Conservation (phyloP, 2,888 invertebrate genomes). For the Drosophila emarginata region DNA sequence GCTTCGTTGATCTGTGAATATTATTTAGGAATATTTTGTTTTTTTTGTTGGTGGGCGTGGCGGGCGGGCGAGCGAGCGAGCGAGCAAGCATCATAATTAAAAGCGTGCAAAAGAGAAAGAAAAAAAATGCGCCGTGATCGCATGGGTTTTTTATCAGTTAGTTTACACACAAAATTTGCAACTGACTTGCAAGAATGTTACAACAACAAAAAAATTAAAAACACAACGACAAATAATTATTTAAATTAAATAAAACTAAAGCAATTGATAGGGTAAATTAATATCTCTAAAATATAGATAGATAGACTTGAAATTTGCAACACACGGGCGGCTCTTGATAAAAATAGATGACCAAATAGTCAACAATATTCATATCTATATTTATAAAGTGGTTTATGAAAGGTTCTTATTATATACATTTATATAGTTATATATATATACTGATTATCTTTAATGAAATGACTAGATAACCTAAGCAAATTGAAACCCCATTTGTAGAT, state of each 20-base stretch:
- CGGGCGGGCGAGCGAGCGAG: conserved; percentile 44
- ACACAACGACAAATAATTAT: conserved; percentile 29
- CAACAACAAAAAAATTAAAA: conserved; percentile 20
- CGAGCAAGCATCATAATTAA: conserved; percentile 41
- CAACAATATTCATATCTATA: not conserved
- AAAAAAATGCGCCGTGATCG: conserved; percentile 57
- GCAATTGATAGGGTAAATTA: conserved; percentile 12
- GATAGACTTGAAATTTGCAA: not conserved
- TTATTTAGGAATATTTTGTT: conserved; percentile 15
- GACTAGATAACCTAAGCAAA: conserved; percentile 8
- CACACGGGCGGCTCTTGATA: not conserved
- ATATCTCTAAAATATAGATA: not conserved
- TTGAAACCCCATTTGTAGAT: not conserved
- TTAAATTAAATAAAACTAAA: conserved; percentile 22
- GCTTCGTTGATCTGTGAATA: conserved; percentile 85
- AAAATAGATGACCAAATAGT: not conserved
- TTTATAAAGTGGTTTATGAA: not conserved
- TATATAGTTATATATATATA: not conserved
- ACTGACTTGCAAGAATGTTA: conserved; percentile 46
- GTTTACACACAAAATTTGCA: conserved; percentile 39
- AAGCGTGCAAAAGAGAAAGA: conserved; percentile 59
- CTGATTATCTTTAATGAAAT: not conserved
- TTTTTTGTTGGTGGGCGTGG: conserved; percentile 28
- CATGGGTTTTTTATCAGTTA: conserved; percentile 59
- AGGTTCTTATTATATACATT: not conserved